phyloP scores from a whole-genome alignment of 2,113 vertebrate genomes.

The Sciurus niger region DNA sequence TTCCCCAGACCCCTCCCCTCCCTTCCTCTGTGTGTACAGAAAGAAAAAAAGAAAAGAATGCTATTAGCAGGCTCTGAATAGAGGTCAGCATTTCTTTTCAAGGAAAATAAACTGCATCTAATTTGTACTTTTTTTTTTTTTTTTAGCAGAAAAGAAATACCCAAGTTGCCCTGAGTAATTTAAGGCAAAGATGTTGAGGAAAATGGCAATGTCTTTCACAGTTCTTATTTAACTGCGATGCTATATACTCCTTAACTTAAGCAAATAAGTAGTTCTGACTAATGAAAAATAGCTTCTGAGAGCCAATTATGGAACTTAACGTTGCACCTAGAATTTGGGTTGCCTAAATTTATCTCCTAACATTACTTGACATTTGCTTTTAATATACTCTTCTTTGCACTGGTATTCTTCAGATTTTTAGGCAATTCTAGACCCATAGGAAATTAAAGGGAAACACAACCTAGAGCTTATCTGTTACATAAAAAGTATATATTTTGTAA shows the following conservation, averaged over 20 bases:
- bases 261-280: constrained; percentile 24
- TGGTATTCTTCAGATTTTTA: neutral
- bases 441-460: constrained; percentile 32
- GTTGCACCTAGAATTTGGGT: neutral
- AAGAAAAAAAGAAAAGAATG: constrained; percentile 52
- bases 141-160: neutral
- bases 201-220: constrained; percentile 54
- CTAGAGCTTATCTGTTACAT: constrained; percentile 35
- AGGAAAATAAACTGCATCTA: constrained; percentile 68
- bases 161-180: constrained; percentile 41
- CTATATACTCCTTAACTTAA: constrained; percentile 31
- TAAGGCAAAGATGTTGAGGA: constrained; percentile 54
- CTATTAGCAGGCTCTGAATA: constrained; percentile 55
- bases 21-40: constrained; percentile 12
- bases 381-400: constrained; percentile 25
- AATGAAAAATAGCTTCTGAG: constrained; percentile 50
- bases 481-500: neutral
- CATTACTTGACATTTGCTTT: neutral
- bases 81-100: constrained; percentile 65
- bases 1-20: neutral
- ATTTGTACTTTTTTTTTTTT: constrained; percentile 60
- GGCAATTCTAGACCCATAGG: neutral
- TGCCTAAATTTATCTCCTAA: constrained; percentile 5
- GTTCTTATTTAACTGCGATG: neutral
- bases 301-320: constrained; percentile 30